These are phyloP conservation scores for Zosterops hypoxanthus DNA, from an alignment of 2,113 vertebrate genomes.

Conservation along the genomic window DNA sequence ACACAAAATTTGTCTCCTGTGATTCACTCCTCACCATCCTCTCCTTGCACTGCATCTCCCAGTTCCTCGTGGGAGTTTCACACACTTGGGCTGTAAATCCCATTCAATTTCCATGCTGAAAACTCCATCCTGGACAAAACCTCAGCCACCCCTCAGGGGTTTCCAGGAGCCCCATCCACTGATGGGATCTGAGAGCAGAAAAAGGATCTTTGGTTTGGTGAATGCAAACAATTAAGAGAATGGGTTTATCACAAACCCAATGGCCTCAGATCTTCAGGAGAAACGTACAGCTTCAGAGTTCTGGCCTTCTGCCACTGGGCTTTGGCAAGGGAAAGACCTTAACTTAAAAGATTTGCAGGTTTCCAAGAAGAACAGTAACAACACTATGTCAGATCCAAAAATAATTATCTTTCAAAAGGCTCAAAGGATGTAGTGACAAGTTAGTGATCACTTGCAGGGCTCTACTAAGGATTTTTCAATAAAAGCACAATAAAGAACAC, in stretches of 20 bases:
- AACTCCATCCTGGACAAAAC: background rate
- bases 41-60: background rate
- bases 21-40: background rate
- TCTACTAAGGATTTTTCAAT: background rate
- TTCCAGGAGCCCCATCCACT: background rate
- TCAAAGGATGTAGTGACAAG: background rate
- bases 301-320: background rate
- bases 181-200: background rate
- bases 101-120: background rate
- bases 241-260: background rate
- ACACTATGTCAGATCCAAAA: background rate
- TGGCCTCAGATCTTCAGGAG: background rate
- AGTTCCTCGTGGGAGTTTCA: background rate
- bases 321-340: background rate
- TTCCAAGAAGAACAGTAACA: background rate
- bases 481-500: background rate
- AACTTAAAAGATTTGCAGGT: background rate
- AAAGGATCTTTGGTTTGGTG: background rate
- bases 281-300: background rate
- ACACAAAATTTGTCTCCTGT: background rate
- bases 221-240: background rate
- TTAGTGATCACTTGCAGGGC: background rate
- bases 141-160: background rate
- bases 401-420: background rate
- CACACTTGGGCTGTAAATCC: background rate